Conservation (phyloP, 2,888 invertebrate genomes). For the Gymnocheta viridis region DNA sequence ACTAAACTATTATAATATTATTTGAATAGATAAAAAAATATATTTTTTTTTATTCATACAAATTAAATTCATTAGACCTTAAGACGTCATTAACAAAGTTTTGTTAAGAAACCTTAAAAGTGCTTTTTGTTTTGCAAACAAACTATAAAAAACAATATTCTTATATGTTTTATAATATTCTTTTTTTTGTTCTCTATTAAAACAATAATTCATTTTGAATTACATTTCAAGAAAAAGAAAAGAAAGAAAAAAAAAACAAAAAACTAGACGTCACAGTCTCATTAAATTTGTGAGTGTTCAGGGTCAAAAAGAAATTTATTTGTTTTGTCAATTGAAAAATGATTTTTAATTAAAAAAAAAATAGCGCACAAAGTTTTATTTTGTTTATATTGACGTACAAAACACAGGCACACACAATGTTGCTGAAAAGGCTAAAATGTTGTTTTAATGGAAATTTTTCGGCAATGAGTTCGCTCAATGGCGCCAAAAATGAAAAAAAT, state of each 20-base stretch:
- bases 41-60: neutral
- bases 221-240: neutral
- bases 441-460: constrained; percentile 37
- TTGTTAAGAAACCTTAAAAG: constrained; percentile 52
- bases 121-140: constrained; percentile 20
- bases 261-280: constrained; percentile 52
- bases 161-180: constrained; percentile 2
- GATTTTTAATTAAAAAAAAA: constrained; percentile 52
- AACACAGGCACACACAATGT: neutral
- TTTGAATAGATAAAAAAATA: constrained; percentile 13
- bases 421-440: neutral
- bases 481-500: constrained; percentile 44
- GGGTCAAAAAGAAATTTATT: constrained; percentile 57
- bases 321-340: constrained; percentile 63
- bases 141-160: neutral
- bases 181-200: neutral
- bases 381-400: constrained; percentile 28
- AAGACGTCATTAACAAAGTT: constrained; percentile 62
- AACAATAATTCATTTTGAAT: constrained; percentile 47
- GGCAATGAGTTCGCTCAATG: constrained; percentile 10
- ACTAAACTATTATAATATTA: constrained; percentile 46
- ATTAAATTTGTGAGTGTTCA: constrained; percentile 47
- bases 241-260: neutral
- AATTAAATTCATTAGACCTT: constrained; percentile 63
- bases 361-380: constrained; percentile 20